Evolutionary conservation across 2,888 invertebrate species (phyloP).

Genomic region (Leucophora obtusa): DNA sequence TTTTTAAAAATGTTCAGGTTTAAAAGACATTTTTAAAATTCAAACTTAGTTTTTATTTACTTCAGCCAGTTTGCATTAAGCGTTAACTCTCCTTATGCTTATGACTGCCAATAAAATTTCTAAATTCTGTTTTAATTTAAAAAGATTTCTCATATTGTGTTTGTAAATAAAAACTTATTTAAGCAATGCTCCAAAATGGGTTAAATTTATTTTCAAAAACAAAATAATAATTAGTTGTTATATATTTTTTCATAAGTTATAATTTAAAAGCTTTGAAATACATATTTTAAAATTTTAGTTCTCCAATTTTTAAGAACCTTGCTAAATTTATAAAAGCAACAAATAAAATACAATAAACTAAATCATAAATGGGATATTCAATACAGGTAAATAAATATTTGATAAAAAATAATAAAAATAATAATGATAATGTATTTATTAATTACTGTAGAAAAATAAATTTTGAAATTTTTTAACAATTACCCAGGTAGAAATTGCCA

Average conservation of each 20-base stretch:
- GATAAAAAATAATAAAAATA: not conserved
- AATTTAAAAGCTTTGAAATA: not conserved
- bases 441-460: too few species aligned
- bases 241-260: not conserved
- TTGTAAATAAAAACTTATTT: too few species aligned
- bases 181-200: not conserved
- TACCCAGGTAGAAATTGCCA: too few species aligned
- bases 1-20: too few species aligned
- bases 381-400: slow-evolving; percentile 70
- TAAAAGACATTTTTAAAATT: too few species aligned
- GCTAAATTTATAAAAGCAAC: not conserved
- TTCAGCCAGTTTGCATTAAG: too few species aligned
- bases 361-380: slow-evolving; percentile 69
- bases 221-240: not conserved
- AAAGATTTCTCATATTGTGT: too few species aligned
- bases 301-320: not conserved
- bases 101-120: too few species aligned
- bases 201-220: not conserved
- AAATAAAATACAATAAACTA: slow-evolving; percentile 24
- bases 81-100: too few species aligned
- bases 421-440: not conserved
- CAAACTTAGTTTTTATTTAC: too few species aligned
- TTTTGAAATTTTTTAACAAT: too few species aligned
- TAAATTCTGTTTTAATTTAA: too few species aligned
- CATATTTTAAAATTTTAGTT: not conserved